Base-by-base conservation (phyloP, 2,888 invertebrate genomes). In the Petrolisthes manimaculis region DNA sequence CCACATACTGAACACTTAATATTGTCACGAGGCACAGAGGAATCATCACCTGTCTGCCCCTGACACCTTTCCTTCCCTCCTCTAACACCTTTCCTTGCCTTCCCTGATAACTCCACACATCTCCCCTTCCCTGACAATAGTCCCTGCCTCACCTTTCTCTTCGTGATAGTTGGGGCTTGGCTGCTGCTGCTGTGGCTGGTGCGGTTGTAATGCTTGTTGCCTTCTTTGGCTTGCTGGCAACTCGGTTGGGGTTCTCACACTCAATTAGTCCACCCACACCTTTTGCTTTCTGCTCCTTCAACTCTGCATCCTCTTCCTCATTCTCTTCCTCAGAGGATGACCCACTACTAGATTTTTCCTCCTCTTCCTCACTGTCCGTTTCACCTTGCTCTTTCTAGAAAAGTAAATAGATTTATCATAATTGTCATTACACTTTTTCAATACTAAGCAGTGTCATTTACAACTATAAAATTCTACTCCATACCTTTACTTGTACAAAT, bases 231-330 rank as follows among this genome's bases (percentile, higher is more conserved):
- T 89, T 89, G n/a, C 9, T 75, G 8, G 51, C 71, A 2, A 85
- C 78, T 54, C 89, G 79, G 56, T 89, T 89, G 0, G 89, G 89
- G 51, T 89, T 89, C 54, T 85, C 85, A n/a, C 81, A 81, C 55
- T 88, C 88, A 54, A 88, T 88, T 9, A 88, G 74, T 18, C 80
- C 75, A 6, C 83, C 74, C 51, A 88, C 81, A 61, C 88, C 88
- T 51, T 88, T 88, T 0, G 83, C 24, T 56, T 84, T 88, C n/a
- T 18, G 24, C 61, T 88, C 80, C 79, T 88, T 88, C 53, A 21
- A 8, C 69, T 86, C 86, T 3, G 61, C 82, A 51, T 83, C 88
- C 51, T 88, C 87, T 18, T 51, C 61, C 51, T 56, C 77, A 51
- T 77, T 83, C 21, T 83, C 83, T n/a, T 78, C 78, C 69, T 75